A percentile compares a stretch with the other conserved stretches of the same genome.
phyloP scores from a whole-genome alignment of 1,140 invertebrate species.

The Drosophila pandora region DNA sequence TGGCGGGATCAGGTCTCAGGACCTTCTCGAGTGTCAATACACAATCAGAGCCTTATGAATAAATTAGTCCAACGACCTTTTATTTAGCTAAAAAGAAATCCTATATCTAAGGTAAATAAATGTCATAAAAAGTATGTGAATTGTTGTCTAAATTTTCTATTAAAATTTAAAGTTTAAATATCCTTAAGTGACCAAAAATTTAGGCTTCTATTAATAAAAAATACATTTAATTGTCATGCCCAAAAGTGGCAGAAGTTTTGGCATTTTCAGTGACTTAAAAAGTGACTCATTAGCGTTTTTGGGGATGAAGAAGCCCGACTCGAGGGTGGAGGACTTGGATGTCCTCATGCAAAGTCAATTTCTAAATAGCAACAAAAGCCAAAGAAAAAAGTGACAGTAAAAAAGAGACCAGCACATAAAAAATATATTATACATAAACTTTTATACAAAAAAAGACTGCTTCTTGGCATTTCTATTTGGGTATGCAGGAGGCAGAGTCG shows the following conservation, averaged over 20 bases:
- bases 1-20: not conserved
- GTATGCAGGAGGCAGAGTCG: slow-evolving; percentile 32
- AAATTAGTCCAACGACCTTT: slow-evolving; percentile 4
- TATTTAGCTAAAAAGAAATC: not conserved
- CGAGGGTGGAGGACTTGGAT: slow-evolving; percentile 22
- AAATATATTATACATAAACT: not conserved
- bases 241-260: too few species aligned
- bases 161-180: not conserved
- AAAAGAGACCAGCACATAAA: not conserved
- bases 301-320: slow-evolving; percentile 1
- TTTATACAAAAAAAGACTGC: slow-evolving; percentile 6
- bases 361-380: slow-evolving; percentile 50
- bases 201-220: not conserved
- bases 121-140: not conserved
- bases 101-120: not conserved
- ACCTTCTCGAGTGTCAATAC: slow-evolving; percentile 7
- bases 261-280: slow-evolving; percentile 1
- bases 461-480: slow-evolving; percentile 31
- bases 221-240: too few species aligned
- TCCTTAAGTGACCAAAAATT: not conserved
- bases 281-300: not conserved
- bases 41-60: slow-evolving; percentile 17
- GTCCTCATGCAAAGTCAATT: slow-evolving; percentile 33
- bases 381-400: slow-evolving; percentile 14
- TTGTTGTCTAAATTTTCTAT: not conserved